phyloP scores from a whole-genome alignment of 2,113 vertebrate genomes.

The Hippopotamus amphibius region DNA sequence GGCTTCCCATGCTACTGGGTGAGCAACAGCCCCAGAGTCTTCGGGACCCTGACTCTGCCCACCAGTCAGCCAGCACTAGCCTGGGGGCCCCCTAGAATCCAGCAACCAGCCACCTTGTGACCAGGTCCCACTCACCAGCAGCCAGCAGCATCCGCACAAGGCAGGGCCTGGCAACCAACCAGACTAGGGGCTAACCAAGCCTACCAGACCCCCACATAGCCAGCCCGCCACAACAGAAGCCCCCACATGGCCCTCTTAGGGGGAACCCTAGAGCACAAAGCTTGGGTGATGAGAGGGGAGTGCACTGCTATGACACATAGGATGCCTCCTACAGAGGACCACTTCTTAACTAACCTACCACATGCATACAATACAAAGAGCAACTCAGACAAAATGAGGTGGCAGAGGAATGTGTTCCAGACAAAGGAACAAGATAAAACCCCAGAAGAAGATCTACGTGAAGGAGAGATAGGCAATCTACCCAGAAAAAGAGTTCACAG shows the following conservation, averaged over 20 bases:
- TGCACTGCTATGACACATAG: background rate
- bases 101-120: too few relatives aligned
- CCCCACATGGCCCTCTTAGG: too few relatives aligned
- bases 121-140: too few relatives aligned
- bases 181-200: too few relatives aligned
- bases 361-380: background rate
- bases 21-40: too few relatives aligned
- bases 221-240: too few relatives aligned
- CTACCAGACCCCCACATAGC: too few relatives aligned
- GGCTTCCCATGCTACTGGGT: background rate
- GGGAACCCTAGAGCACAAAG: background rate
- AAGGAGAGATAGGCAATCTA: background rate
- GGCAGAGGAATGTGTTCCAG: background rate
- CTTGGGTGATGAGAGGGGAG: background rate
- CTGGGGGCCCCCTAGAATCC: too few relatives aligned
- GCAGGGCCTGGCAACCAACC: too few relatives aligned
- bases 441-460: background rate
- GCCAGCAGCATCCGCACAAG: too few relatives aligned
- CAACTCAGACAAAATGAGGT: background rate
- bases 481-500: background rate
- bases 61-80: too few relatives aligned
- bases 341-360: background rate
- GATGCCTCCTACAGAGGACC: background rate
- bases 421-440: background rate
- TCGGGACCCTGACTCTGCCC: too few relatives aligned